Percentiles rank a stretch among this genome's conserved stretches.
These are phyloP conservation scores for Drosophila rufa DNA, from an alignment of 1,140 invertebrate species.

Conservation along the genomic window DNA sequence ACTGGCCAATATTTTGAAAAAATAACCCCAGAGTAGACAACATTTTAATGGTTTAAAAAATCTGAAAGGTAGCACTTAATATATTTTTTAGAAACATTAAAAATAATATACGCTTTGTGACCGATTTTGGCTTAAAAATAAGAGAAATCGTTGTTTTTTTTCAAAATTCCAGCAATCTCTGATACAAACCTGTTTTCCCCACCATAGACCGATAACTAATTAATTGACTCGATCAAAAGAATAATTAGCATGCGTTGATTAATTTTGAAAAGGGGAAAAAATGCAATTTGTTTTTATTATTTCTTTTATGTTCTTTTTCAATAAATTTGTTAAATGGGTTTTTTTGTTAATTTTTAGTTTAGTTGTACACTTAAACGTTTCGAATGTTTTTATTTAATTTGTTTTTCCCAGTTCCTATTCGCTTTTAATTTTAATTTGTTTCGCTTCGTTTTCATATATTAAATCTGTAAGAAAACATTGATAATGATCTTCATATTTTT, in stretches of 20 bases:
- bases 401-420: constrained; percentile 33
- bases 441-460: constrained; percentile 41
- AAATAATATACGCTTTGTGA: no score
- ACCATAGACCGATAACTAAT: background rate
- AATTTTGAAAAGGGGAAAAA: constrained; percentile 77
- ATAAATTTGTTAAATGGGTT: constrained; percentile 66
- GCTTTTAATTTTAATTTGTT: constrained; percentile 30
- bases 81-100: no score
- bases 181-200: background rate
- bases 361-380: constrained; percentile 44
- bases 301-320: constrained; percentile 49
- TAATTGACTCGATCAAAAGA: no score
- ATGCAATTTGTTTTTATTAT: constrained; percentile 62
- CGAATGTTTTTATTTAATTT: background rate
- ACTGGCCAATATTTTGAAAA: no score
- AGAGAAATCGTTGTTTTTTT: no score
- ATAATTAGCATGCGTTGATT: constrained; percentile 1
- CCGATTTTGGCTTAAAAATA: no score
- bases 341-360: constrained; percentile 47
- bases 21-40: no score
- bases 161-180: background rate
- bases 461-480: constrained; percentile 69
- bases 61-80: no score
- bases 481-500: constrained; percentile 48
- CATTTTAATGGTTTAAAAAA: no score